Evolutionary conservation across 1,140 invertebrate species (phyloP).

Genomic region (Orchestia grillus): DNA sequence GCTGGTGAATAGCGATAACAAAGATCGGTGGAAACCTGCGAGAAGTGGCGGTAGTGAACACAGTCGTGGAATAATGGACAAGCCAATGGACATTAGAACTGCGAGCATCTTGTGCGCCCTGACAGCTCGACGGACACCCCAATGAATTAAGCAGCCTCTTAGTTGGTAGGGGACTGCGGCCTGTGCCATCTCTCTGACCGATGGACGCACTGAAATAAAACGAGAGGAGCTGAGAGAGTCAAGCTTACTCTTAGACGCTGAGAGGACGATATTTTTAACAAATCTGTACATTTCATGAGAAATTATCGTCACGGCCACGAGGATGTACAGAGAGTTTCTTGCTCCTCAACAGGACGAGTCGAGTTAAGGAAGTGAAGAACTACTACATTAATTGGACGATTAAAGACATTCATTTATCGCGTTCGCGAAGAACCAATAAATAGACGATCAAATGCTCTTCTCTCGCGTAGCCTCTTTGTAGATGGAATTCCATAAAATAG

Average conservation of each 20-base stretch:
- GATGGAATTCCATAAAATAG: no score
- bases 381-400: no score
- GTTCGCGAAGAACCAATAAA: no score
- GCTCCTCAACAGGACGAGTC: no score
- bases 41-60: slow-evolving; percentile 21
- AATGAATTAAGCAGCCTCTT: slow-evolving; percentile 48
- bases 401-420: no score
- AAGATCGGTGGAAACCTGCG: slow-evolving; percentile 41
- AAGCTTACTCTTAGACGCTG: neutral
- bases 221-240: neutral
- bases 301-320: neutral
- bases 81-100: slow-evolving; percentile 51
- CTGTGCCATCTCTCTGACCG: neutral
- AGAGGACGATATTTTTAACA: neutral
- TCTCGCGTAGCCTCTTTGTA: no score
- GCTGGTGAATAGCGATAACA: slow-evolving; percentile 48
- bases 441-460: no score
- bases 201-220: neutral
- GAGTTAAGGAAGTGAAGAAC: no score
- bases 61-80: slow-evolving; percentile 42
- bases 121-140: slow-evolving; percentile 42
- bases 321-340: neutral
- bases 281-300: neutral
- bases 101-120: slow-evolving; percentile 20
- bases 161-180: slow-evolving; percentile 15